phyloP scores from a whole-genome alignment of 2,113 vertebrate genomes.

The Cinclus mexicanus region DNA sequence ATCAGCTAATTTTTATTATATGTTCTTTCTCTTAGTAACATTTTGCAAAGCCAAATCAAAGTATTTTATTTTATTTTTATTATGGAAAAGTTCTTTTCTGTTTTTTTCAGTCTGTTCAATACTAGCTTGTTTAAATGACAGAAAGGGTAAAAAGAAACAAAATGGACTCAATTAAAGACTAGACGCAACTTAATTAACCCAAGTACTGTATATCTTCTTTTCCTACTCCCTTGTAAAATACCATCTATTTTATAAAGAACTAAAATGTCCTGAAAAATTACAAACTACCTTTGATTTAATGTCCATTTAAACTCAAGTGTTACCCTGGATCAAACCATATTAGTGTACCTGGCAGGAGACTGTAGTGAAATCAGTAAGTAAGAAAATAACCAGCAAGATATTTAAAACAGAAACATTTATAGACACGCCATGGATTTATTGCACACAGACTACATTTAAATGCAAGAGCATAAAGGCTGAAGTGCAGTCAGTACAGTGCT shows the following conservation, averaged over 20 bases:
- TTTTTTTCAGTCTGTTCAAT: not conserved
- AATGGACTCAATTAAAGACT: not conserved
- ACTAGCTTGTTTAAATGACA: not conserved
- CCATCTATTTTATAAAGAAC: not conserved
- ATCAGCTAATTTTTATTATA: not conserved
- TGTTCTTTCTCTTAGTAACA: not conserved
- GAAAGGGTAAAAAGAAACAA: not conserved
- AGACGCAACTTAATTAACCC: not conserved
- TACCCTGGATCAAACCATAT: not conserved
- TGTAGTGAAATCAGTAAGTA: not conserved
- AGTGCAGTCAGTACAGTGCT: not conserved
- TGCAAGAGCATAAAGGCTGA: not conserved
- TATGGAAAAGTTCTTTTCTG: not conserved
- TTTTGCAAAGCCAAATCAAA: not conserved
- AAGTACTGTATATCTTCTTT: not conserved
- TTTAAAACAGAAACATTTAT: not conserved
- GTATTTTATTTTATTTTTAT: conserved; percentile 22
- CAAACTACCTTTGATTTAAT: not conserved
- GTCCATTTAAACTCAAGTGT: not conserved
- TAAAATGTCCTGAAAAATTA: not conserved
- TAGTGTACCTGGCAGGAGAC: not conserved
- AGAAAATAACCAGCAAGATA: not conserved
- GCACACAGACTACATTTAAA: not conserved
- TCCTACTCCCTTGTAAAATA: not conserved
- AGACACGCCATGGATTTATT: not conserved